Base-by-base conservation (phyloP, 2,797 vertebrate genomes). In the Tenualosa ilisha region DNA sequence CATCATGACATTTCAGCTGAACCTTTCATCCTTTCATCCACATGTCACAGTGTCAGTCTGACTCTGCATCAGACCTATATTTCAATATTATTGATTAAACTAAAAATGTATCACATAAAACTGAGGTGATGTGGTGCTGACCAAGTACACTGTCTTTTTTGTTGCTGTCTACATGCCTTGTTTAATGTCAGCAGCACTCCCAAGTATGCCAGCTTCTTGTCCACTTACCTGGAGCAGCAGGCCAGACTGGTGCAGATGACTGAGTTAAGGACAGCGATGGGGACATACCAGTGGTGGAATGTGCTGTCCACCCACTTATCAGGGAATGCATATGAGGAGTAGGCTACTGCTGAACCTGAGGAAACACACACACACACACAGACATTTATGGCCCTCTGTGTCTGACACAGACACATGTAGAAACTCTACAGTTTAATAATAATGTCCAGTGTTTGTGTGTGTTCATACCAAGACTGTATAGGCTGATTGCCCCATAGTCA, bases 171-270 rank as follows among this genome's bases (percentile, higher is more conserved):
- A 22, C 20, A 56, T 20, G 4, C 6, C 22, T n/a, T n/a, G n/a
- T 63, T 24, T 24, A n/a, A 7, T 63, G n/a, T 63, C 59, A 63
- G 59, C 59, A 63, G 8, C 59, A 61, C 22, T 24, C n/a, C 24
- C 22, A 61, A 11, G 59, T 15, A 24, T 24, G 22, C 8, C 22
- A 24, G n/a, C n/a, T 24, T 24, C 1, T 9, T 8, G 46, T 81
- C 0, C 6, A 20, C 83, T 87, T 93, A 99, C 98, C 98, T 97
- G 93, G 98, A 98, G 83, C 97, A 98, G 93, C 98, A 99, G 92
- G 97, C 92, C 4, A 99, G 88, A 40, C 88, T 37, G 0, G 96
- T 98, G 92, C 96, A 96, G 82, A 97, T 0, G 0, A 94, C 0
- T 0, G 96, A 93, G 93, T 98, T 99, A 3, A 97, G 0, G 85